Evolutionary conservation across 2,888 invertebrate species (phyloP).

Genomic region (Cephus rjabovi): DNA sequence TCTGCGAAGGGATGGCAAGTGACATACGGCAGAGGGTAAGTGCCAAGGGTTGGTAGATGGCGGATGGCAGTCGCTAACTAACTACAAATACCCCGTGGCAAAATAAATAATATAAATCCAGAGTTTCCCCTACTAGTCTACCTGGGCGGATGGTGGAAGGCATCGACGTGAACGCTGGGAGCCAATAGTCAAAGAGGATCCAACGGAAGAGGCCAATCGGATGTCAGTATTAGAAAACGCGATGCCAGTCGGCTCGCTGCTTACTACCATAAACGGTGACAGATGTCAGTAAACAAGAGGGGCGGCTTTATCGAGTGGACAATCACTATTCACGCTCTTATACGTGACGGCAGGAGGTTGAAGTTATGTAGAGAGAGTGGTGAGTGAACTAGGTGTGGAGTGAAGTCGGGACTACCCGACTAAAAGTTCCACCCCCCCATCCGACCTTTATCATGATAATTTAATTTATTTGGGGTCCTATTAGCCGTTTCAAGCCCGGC

Average conservation of each 20-base stretch:
- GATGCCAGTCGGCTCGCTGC: constrained; percentile 6
- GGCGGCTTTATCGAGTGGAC: constrained; percentile 61
- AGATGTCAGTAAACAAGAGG: constrained; percentile 65
- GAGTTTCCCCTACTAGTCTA: background rate
- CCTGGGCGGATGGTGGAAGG: background rate
- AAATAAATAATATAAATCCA: constrained; percentile 32
- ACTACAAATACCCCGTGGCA: constrained; percentile 30
- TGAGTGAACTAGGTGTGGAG: background rate
- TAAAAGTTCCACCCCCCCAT: constrained; percentile 14
- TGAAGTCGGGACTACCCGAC: background rate
- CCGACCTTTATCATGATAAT: constrained; percentile 62
- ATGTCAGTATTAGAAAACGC: background rate
- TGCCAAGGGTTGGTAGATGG: constrained; percentile 4
- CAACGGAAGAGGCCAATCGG: constrained; percentile 11
- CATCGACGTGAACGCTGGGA: background rate
- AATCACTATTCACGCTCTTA: constrained; percentile 56
- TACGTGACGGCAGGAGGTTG: constrained; percentile 6
- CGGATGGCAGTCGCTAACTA: constrained; percentile 27
- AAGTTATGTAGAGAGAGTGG: constrained; percentile 3
- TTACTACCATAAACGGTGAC: constrained; percentile 56
- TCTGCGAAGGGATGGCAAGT: background rate
- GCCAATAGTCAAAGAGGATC: constrained; percentile 5
- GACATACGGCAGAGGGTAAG: constrained; percentile 21
- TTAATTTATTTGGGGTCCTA: constrained; percentile 63
- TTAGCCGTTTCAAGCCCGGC: constrained; percentile 57